Evolutionary conservation across 2,797 vertebrate genomes (phyloP).

Genomic region (Lagocephalus sceleratus): DNA sequence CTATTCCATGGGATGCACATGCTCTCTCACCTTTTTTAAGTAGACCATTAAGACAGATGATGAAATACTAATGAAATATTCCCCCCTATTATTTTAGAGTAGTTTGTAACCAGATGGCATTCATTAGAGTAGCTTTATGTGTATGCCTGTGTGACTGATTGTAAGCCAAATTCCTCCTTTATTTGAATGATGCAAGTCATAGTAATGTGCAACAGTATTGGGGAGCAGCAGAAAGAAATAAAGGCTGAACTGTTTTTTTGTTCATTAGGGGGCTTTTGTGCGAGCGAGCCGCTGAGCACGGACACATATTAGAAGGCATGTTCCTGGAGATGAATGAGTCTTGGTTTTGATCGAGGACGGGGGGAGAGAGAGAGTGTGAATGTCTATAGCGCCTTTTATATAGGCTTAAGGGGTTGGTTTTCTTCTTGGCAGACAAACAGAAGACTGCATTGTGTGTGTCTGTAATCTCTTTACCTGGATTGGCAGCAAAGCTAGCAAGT

Average conservation of each 20-base stretch:
- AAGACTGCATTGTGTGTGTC: conserved; percentile 79
- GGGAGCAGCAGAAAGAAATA: conserved; percentile 49
- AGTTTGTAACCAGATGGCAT: conserved; percentile 69
- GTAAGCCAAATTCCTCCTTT: conserved; percentile 69
- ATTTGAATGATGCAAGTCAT: conserved; percentile 80
- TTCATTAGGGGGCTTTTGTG: conserved; percentile 47
- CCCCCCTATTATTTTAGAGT: conserved; percentile 64
- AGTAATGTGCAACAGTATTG: conserved; percentile 69
- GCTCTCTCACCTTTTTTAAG: conserved; percentile 63
- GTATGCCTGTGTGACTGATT: conserved; percentile 73
- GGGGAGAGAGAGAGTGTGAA: conserved; percentile 53
- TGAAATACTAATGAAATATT: conserved; percentile 72
- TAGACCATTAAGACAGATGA: conserved; percentile 70
- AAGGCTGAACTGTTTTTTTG: conserved; percentile 55
- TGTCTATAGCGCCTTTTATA: conserved; percentile 47
- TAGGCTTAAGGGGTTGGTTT: conserved; percentile 72
- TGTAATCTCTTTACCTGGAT: conserved; percentile 85
- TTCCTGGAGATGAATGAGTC: conserved; percentile 68
- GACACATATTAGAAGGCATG: conserved; percentile 48
- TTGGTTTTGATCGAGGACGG: conserved; percentile 57
- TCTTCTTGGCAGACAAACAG: conserved; percentile 79
- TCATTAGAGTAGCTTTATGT: conserved; percentile 68
- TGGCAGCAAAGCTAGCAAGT: conserved; percentile 72
- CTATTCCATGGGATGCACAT: conserved; percentile 28
- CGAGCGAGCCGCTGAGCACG: conserved; percentile 35